These are phyloP conservation scores for Hirtodrosophila histrioides DNA, from an alignment of 2,888 invertebrate species.

Conservation along the genomic window DNA sequence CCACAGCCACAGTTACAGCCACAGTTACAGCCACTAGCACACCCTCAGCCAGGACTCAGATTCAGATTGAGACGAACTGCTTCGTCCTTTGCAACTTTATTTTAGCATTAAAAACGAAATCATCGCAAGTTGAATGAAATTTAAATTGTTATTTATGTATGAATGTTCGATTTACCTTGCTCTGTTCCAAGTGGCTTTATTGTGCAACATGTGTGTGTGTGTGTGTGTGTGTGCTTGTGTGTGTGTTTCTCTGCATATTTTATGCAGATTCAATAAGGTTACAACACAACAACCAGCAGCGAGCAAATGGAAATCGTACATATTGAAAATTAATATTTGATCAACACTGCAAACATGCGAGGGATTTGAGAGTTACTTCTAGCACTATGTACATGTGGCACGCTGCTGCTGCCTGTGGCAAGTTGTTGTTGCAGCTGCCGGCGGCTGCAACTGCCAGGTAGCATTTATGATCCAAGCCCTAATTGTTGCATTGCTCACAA, in stretches of 20 bases:
- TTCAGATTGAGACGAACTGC: conserved; percentile 9
- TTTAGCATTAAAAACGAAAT: conserved; percentile 55
- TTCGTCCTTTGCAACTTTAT: conserved; percentile 43
- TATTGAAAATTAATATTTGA: conserved; percentile 75
- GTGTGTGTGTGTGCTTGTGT: conserved; percentile 18
- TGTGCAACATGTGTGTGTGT: conserved; percentile 44
- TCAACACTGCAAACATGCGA: conserved; percentile 42
- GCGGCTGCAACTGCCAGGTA: conserved; percentile 6
- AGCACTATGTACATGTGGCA: conserved; percentile 12
- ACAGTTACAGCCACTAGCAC: neutral
- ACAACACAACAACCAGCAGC: conserved; percentile 34
- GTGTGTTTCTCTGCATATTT: conserved; percentile 42
- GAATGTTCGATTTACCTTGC: conserved; percentile 30
- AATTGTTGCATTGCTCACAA: conserved; percentile 31
- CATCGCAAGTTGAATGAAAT: conserved; percentile 55
- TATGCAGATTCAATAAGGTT: conserved; percentile 69
- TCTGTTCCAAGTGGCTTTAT: conserved; percentile 13
- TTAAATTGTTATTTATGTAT: conserved; percentile 56
- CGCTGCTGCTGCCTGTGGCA: conserved; percentile 24
- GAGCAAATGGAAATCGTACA: conserved; percentile 33
- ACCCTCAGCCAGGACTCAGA: neutral
- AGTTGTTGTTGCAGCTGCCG: conserved; percentile 38
- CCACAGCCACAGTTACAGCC: neutral
- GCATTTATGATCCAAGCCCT: conserved; percentile 35
- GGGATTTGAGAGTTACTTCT: conserved; percentile 27